phyloP scores from a whole-genome alignment of 2,113 vertebrate species.

The Holacanthus passer region DNA sequence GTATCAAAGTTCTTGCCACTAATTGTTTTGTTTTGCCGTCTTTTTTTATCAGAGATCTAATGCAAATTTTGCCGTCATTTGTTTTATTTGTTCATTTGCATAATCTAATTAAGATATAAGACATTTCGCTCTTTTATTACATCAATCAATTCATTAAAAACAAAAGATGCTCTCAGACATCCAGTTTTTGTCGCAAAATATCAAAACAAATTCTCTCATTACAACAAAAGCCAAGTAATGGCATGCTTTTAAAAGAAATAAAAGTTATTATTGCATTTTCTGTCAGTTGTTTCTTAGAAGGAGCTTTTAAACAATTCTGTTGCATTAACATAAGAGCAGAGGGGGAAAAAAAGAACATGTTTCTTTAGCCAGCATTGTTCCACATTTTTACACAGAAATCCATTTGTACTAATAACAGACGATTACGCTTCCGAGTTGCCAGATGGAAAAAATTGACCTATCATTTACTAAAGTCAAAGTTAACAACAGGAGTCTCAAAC shows the following conservation, averaged over 20 bases:
- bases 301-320: slow-evolving; percentile 66
- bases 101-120: slow-evolving; percentile 67
- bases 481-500: slow-evolving; percentile 69
- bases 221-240: slow-evolving; percentile 46
- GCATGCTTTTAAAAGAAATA: slow-evolving; percentile 53
- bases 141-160: slow-evolving; percentile 57
- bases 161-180: slow-evolving; percentile 47
- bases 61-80: slow-evolving; percentile 53
- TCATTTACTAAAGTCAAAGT: slow-evolving; percentile 70
- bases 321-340: slow-evolving; percentile 57
- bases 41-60: slow-evolving; percentile 62
- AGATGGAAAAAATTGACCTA: slow-evolving; percentile 73
- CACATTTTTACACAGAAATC: slow-evolving; percentile 54
- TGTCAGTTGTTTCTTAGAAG: slow-evolving; percentile 29
- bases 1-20: slow-evolving; percentile 46
- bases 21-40: slow-evolving; percentile 51
- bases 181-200: slow-evolving; percentile 31
- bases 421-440: slow-evolving; percentile 64
- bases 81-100: slow-evolving; percentile 53
- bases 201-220: slow-evolving; percentile 51
- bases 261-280: slow-evolving; percentile 43
- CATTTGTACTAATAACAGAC: slow-evolving; percentile 71
- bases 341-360: slow-evolving; percentile 11
- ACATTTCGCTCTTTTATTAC: slow-evolving; percentile 48
- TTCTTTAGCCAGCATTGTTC: slow-evolving; percentile 42